phyloP scores from a whole-genome alignment of 2,888 invertebrate genomes.

The Cheilosia vulpina region DNA sequence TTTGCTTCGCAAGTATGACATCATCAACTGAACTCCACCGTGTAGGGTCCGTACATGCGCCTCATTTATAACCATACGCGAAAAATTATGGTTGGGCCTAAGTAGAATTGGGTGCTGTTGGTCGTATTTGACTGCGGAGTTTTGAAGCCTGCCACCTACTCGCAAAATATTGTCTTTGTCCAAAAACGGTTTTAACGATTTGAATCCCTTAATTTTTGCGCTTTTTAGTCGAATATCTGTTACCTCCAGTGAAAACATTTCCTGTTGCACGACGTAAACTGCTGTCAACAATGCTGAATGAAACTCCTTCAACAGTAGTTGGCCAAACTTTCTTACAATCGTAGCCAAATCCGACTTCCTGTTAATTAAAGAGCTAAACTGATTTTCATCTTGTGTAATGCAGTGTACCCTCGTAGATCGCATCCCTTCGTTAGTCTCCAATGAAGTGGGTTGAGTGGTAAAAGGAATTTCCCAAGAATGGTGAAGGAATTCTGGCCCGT shows the following conservation, averaged over 20 bases:
- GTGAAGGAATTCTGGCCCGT: slow-evolving; percentile 25
- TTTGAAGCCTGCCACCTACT: slow-evolving; percentile 30
- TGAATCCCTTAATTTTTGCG: slow-evolving; percentile 15
- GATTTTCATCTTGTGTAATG: slow-evolving; percentile 6
- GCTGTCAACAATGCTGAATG: slow-evolving; percentile 16
- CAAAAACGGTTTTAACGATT: slow-evolving; percentile 1
- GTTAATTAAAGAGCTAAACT: slow-evolving; percentile 8
- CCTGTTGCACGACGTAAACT: slow-evolving; percentile 15
- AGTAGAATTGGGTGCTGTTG: slow-evolving; percentile 24
- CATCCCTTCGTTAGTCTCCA: slow-evolving; percentile 1
- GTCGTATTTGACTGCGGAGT: background rate
- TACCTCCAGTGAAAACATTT: slow-evolving; percentile 8
- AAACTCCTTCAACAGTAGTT: slow-evolving; percentile 4
- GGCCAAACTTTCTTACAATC: slow-evolving; percentile 13
- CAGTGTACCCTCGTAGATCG: slow-evolving; percentile 4
- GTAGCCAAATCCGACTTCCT: slow-evolving; percentile 11
- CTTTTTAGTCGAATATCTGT: slow-evolving; percentile 10
- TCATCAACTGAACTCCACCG: slow-evolving; percentile 19
- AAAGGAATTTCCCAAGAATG: slow-evolving; percentile 16
- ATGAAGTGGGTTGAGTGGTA: slow-evolving; percentile 1
- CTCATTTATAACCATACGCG: slow-evolving; percentile 4
- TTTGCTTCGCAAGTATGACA: background rate
- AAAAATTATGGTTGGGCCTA: background rate
- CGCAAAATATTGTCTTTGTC: slow-evolving; percentile 6
- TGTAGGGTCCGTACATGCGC: slow-evolving; percentile 14